These are phyloP conservation scores for Labeo catla DNA, from an alignment of 2,113 vertebrate species.

Conservation along the genomic window DNA sequence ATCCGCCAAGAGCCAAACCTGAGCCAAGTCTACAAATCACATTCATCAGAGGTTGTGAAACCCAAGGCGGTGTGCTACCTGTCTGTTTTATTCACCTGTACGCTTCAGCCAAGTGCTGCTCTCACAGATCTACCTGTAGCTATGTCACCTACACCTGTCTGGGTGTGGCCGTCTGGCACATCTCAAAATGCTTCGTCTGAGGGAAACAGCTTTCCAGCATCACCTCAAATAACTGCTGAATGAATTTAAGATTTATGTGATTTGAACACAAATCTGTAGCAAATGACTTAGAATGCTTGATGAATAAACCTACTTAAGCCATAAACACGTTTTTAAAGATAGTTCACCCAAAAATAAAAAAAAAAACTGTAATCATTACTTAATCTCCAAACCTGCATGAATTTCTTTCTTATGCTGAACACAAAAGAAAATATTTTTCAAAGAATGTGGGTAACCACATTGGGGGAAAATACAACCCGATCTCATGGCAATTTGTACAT, in stretches of 20 bases:
- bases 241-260: slow-evolving; percentile 15
- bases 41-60: slow-evolving; percentile 10
- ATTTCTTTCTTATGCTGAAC: not conserved
- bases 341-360: not conserved
- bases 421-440: not conserved
- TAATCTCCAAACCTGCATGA: not conserved
- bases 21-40: slow-evolving; percentile 11
- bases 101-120: slow-evolving; percentile 11
- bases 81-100: slow-evolving; percentile 21
- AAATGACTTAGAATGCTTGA: slow-evolving; percentile 29
- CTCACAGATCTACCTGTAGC: not conserved
- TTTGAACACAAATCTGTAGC: slow-evolving; percentile 3
- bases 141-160: slow-evolving; percentile 31
- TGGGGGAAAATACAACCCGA: too few relatives aligned
- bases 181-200: not conserved
- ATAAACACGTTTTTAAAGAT: not conserved
- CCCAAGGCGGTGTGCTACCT: slow-evolving; percentile 22
- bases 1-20: slow-evolving; percentile 14
- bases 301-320: not conserved
- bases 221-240: slow-evolving; percentile 35
- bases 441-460: too few relatives aligned
- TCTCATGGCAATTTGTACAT: too few relatives aligned
- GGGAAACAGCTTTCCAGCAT: slow-evolving; percentile 10
- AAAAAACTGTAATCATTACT: too few relatives aligned
- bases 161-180: slow-evolving; percentile 29